These are phyloP conservation scores for Oreochromis spilurus DNA, from an alignment of 2,113 vertebrate species.

Conservation along the genomic window DNA sequence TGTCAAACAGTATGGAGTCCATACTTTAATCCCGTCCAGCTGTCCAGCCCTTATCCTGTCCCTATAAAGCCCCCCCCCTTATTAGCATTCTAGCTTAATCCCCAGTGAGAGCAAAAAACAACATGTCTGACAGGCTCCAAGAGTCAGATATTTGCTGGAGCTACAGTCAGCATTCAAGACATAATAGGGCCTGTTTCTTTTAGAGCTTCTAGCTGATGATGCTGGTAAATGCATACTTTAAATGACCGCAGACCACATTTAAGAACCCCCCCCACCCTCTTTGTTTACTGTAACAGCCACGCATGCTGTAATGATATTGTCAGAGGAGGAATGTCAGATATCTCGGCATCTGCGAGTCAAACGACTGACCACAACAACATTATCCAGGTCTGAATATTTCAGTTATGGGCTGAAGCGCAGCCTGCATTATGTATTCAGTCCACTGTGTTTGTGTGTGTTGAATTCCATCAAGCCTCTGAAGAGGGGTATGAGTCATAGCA, in stretches of 20 bases:
- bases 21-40: constrained; percentile 48
- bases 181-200: background rate
- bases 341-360: background rate
- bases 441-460: constrained; percentile 63
- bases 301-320: background rate
- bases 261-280: background rate
- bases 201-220: background rate
- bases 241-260: background rate
- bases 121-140: constrained; percentile 39
- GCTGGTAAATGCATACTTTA: background rate
- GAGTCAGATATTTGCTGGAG: constrained; percentile 11
- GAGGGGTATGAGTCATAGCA: constrained; percentile 70
- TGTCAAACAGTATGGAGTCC: constrained; percentile 59
- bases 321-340: background rate
- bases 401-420: constrained; percentile 10
- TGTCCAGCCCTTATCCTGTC: constrained; percentile 41
- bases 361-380: background rate
- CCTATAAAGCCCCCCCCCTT: constrained; percentile 38
- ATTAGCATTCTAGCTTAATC: constrained; percentile 67
- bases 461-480: constrained; percentile 68
- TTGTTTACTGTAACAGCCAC: background rate
- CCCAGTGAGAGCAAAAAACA: constrained; percentile 43
- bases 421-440: constrained; percentile 56
- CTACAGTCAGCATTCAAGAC: constrained; percentile 31
- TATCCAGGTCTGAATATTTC: constrained; percentile 29